Conservation (phyloP, 1,140 invertebrate species). For the Pseudachorutes palmiensis region DNA sequence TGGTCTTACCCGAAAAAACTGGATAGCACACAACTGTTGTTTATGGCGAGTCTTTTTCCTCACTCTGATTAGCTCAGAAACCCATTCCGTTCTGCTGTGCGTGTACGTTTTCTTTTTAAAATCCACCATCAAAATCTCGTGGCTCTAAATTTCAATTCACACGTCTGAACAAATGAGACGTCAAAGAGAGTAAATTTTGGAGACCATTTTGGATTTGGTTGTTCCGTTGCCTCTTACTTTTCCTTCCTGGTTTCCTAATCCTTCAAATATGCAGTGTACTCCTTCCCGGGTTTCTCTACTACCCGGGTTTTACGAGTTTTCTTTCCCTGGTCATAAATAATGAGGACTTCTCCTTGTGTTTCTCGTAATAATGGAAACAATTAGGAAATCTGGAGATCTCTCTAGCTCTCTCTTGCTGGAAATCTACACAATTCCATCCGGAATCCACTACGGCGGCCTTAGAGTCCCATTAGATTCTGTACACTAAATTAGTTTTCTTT, state of each 20-base stretch:
- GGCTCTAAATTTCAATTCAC: slow-evolving; percentile 7
- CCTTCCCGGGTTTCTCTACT: too few relatives aligned
- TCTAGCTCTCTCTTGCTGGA: too few relatives aligned
- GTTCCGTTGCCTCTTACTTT: not conserved
- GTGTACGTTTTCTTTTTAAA: too few relatives aligned
- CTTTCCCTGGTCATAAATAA: not conserved
- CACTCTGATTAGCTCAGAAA: too few relatives aligned
- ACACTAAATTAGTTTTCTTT: slow-evolving; percentile 9
- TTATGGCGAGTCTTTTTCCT: too few relatives aligned
- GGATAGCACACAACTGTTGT: too few relatives aligned
- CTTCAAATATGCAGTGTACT: not conserved
- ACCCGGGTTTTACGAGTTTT: not conserved
- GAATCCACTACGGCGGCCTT: not conserved
- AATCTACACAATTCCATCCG: not conserved
- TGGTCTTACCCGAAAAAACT: too few relatives aligned
- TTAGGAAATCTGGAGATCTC: not conserved
- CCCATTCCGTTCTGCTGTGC: too few relatives aligned
- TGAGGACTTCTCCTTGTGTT: not conserved
- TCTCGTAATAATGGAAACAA: slow-evolving; percentile 10
- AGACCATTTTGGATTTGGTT: too few relatives aligned
- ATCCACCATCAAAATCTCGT: too few relatives aligned
- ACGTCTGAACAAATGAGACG: not conserved
- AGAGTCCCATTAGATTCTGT: not conserved
- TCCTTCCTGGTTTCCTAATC: not conserved
- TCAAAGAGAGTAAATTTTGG: not conserved